phyloP scores from a whole-genome alignment of 2,113 vertebrate species.

The Ictidomys tridecemlineatus region DNA sequence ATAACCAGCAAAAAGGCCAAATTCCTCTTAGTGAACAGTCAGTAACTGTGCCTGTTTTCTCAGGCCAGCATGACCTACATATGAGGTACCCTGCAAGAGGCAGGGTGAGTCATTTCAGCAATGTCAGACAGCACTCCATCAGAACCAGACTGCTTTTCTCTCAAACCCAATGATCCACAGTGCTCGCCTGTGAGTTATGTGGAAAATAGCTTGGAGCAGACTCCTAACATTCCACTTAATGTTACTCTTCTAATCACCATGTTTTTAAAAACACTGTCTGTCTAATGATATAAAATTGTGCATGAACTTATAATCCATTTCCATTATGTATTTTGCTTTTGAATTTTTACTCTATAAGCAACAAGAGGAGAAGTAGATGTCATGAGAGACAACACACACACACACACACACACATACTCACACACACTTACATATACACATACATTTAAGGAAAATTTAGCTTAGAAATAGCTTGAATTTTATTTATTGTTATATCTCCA shows the following conservation, averaged over 20 bases:
- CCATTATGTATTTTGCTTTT: not conserved
- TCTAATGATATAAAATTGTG: not conserved
- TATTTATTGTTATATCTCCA: not conserved
- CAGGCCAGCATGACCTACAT: not conserved
- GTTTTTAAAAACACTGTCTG: not conserved
- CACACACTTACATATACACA: not conserved
- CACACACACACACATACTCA: fast-evolving
- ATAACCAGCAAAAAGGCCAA: not conserved
- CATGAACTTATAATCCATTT: not conserved
- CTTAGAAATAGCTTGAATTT: not conserved
- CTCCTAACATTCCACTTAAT: not conserved
- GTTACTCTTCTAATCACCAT: not conserved
- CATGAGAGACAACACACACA: not conserved
- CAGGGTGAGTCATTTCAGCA: not conserved
- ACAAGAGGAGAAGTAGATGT: not conserved
- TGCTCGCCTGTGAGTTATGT: not conserved
- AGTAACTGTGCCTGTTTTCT: not conserved
- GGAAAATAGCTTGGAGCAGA: not conserved
- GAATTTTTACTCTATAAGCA: not conserved
- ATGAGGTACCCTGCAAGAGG: not conserved
- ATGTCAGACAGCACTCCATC: not conserved
- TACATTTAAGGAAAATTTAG: not conserved
- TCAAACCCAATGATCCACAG: not conserved
- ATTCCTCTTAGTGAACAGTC: not conserved
- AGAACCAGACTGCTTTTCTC: not conserved